Base-by-base conservation (phyloP, 2,113 vertebrate species). In the Saimiri boliviensis region DNA sequence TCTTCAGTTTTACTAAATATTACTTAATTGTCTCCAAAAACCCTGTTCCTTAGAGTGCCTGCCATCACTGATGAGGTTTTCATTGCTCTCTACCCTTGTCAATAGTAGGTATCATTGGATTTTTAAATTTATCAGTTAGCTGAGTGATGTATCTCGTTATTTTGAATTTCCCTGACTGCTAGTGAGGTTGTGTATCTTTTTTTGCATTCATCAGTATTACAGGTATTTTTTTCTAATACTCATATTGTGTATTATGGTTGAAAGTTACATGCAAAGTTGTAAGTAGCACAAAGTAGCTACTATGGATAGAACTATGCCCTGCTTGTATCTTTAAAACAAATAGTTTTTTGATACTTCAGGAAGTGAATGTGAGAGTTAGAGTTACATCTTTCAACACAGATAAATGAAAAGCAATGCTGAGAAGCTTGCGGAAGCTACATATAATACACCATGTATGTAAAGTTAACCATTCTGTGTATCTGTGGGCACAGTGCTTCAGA, bases 121-220 rank as follows among this genome's bases (percentile, higher is more conserved):
- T 70, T 88, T 60, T 17, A 17, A 6, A 9, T 84, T 68, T 92
- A 27, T 92, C 30, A 89, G 14, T 92, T 82, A 54, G 12, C 42
- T 80, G 42, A 92, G 76, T 73, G 71, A 79, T 54, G 16, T 52
- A 20, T 91, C 58, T 89, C 47, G 52, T 63, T 86, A 52, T 91
- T 79, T 97, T 95, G 70, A 96, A 52, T 91, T 82, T 73, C 25
- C 25, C 20, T 94, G 45, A 90, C 84, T 70, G 91, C 27, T 81
- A 52, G 47, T 82, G 23, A 93, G 60, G 37, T 71, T 82, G 23
- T 56, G 40, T 4, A n/a, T 93, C 35, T 73, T 56, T 52, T 63
- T 45, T 96, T 87, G 56, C 52, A 12, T 89, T 47, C 77, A 70
- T 74, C 91, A 89, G 10, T 47, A 85, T 71, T 71, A 86, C 3